phyloP scores from a whole-genome alignment of 1,140 invertebrate species.

The Drosophila repleta region DNA sequence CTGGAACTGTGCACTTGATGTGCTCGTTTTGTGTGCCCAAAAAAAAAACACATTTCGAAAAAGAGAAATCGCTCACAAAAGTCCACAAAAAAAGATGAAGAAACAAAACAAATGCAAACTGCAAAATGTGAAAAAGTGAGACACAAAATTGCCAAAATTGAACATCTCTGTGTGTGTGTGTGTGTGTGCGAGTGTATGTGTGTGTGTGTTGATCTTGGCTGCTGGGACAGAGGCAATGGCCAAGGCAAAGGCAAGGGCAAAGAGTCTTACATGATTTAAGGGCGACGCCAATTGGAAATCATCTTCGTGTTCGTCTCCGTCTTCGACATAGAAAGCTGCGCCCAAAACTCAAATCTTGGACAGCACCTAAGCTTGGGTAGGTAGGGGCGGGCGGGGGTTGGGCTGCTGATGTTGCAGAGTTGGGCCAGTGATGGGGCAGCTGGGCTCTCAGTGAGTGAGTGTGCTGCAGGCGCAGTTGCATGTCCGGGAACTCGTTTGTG shows the following conservation, averaged over 20 bases:
- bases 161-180: background rate
- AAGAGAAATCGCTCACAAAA: constrained; percentile 38
- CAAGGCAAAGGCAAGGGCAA: background rate
- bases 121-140: constrained; percentile 12
- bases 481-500: constrained; percentile 64
- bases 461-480: constrained; percentile 28
- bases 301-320: background rate
- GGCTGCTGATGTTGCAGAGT: background rate
- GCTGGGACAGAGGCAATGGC: constrained; percentile 16
- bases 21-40: background rate
- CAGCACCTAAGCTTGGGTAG: background rate
- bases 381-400: background rate
- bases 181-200: constrained; percentile 7
- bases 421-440: background rate
- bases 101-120: constrained; percentile 35
- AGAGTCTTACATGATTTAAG: constrained; percentile 39
- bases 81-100: constrained; percentile 5
- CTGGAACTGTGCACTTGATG: too few species aligned
- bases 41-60: constrained; percentile 3
- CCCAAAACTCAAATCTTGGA: constrained; percentile 32
- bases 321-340: constrained; percentile 64
- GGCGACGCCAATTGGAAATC: constrained; percentile 33
- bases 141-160: constrained; percentile 9
- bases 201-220: constrained; percentile 49
- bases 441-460: background rate